phyloP scores from a whole-genome alignment of 2,797 vertebrate species.

The Coracias cyanogaster region DNA sequence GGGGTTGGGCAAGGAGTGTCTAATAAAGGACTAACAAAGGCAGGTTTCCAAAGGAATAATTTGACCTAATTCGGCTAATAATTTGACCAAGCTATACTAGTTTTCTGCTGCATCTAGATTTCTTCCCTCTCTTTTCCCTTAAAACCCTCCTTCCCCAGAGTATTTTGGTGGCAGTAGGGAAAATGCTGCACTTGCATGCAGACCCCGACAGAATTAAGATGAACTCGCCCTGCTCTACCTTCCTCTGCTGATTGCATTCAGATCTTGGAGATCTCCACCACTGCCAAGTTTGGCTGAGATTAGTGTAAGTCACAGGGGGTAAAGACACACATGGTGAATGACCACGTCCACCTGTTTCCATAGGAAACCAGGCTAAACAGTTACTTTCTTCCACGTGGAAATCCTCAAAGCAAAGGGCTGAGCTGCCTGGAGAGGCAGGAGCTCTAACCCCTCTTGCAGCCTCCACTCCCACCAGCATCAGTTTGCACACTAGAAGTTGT shows the following conservation, averaged over 20 bases:
- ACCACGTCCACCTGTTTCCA: constrained; percentile 30
- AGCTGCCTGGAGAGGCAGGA: background rate
- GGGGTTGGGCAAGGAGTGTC: background rate
- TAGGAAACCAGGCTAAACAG: constrained; percentile 35
- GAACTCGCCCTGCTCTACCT: background rate
- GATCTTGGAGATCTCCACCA: background rate
- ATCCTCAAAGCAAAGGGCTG: background rate
- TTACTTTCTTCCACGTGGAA: background rate
- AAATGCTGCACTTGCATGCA: background rate
- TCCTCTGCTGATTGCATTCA: background rate
- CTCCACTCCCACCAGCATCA: background rate
- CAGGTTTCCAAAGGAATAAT: background rate
- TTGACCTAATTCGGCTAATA: too few relatives aligned
- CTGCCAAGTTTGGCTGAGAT: background rate
- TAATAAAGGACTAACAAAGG: background rate
- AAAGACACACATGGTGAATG: constrained; percentile 31
- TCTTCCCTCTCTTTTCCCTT: background rate
- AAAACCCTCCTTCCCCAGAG: background rate
- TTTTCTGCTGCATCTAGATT: background rate
- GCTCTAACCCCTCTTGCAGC: background rate
- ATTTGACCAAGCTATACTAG: background rate
- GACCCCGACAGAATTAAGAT: background rate
- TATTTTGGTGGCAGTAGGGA: background rate
- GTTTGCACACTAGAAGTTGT: background rate
- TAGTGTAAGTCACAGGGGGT: background rate